Evolutionary conservation across 2,888 invertebrate species (phyloP).

Genomic region (Autographa pulchrina): DNA sequence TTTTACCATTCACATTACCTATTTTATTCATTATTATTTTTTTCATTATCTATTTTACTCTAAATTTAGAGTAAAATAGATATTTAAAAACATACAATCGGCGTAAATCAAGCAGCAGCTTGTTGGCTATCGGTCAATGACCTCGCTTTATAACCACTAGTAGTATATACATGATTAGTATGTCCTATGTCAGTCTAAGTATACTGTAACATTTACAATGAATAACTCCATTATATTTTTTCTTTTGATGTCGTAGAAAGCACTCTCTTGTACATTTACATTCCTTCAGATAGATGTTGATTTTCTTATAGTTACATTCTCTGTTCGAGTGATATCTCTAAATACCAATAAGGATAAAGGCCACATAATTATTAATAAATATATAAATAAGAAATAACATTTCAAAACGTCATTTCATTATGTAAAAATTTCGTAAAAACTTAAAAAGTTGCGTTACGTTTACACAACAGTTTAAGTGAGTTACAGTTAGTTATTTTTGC

Average conservation of each 20-base stretch:
- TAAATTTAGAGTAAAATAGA: neutral
- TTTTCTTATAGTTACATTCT: too few relatives aligned
- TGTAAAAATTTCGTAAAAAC: neutral
- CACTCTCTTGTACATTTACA: too few relatives aligned
- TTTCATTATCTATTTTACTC: too few relatives aligned
- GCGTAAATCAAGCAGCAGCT: neutral
- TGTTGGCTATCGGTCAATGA: neutral
- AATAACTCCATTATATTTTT: too few relatives aligned
- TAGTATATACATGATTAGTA: neutral
- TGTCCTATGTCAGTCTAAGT: too few relatives aligned
- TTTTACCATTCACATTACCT: neutral
- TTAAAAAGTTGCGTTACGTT: conserved; percentile 24
- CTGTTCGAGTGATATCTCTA: too few relatives aligned
- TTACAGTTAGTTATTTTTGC: conserved; percentile 33
- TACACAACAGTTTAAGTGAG: conserved; percentile 5
- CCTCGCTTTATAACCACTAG: neutral
- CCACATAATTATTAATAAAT: neutral
- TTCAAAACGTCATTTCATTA: neutral
- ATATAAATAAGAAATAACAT: neutral
- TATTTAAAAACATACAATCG: neutral
- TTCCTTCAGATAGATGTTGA: too few relatives aligned
- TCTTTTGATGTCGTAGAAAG: too few relatives aligned
- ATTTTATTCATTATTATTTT: too few relatives aligned
- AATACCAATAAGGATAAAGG: too few relatives aligned
- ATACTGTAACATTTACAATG: too few relatives aligned